Evolutionary conservation across 2,888 invertebrate species (phyloP).

Genomic region (Micoletzkya japonica): DNA sequence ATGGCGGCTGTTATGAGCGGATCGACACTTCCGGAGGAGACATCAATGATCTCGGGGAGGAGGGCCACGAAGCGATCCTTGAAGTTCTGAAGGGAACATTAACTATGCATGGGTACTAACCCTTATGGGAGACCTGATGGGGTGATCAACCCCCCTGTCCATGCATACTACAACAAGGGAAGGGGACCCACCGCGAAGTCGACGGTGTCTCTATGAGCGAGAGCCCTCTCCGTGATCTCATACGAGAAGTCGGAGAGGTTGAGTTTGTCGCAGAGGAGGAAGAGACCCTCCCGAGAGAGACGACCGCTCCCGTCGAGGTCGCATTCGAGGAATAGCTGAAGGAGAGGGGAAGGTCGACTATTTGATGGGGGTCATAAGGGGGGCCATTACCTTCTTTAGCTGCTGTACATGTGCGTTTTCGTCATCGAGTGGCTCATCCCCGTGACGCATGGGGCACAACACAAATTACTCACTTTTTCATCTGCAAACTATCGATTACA

Average conservation of each 20-base stretch:
- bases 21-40: constrained; percentile 46
- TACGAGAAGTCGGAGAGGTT: constrained; percentile 41
- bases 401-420: constrained; percentile 52
- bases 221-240: constrained; percentile 41
- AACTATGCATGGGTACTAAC: not conserved
- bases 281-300: constrained; percentile 39
- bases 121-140: not conserved
- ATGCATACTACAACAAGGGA: constrained; percentile 2
- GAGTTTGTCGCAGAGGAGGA: constrained; percentile 40
- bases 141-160: constrained; percentile 6
- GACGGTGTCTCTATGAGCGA: constrained; percentile 37
- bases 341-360: not conserved
- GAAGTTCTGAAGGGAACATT: constrained; percentile 39
- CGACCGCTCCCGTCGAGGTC: constrained; percentile 41
- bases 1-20: constrained; percentile 32
- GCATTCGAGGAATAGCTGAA: constrained; percentile 46
- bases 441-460: constrained; percentile 13
- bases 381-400: constrained; percentile 39
- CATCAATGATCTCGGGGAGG: constrained; percentile 52
- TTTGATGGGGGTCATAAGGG: not conserved
- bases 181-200: constrained; percentile 39
- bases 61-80: constrained; percentile 50
- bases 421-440: constrained; percentile 40
- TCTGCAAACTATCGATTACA: not conserved
- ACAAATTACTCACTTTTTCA: not conserved